A percentile compares a stretch with the other conserved stretches of the same genome.
Evolutionary conservation across 2,888 invertebrate genomes (phyloP).

Genomic region (Catocala fraxini): DNA sequence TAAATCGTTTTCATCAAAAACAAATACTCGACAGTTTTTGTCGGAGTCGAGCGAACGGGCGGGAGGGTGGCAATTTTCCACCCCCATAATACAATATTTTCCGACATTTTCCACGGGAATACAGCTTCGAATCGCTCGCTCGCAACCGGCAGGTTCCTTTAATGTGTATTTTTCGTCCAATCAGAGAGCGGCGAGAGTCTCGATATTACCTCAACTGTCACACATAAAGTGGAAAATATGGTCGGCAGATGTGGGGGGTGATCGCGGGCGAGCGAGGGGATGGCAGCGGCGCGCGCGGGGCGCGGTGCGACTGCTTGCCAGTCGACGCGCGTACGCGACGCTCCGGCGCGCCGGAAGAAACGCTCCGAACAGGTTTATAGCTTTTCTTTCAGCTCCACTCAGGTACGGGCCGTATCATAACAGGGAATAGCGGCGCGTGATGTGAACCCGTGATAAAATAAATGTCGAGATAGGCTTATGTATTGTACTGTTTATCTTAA

Average conservation of each 20-base stretch:
- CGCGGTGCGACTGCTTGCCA: slow-evolving; percentile 69
- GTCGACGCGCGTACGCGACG: slow-evolving; percentile 85
- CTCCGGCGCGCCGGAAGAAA: slow-evolving; percentile 85
- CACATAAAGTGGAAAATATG: slow-evolving; percentile 89
- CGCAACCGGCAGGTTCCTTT: slow-evolving; percentile 86
- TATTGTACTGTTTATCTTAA: slow-evolving; percentile 88
- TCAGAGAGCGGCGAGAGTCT: slow-evolving; percentile 87
- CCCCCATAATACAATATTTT: slow-evolving; percentile 88
- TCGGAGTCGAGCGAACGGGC: slow-evolving; percentile 86
- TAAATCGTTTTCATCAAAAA: slow-evolving; percentile 88
- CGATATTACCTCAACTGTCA: slow-evolving; percentile 89
- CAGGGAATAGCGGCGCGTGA: slow-evolving; percentile 87
- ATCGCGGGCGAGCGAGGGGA: slow-evolving; percentile 49
- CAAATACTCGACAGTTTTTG: slow-evolving; percentile 89
- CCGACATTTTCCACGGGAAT: slow-evolving; percentile 88
- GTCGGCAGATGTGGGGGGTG: slow-evolving; percentile 85
- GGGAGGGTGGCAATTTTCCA: slow-evolving; percentile 87
- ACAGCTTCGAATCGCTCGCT: slow-evolving; percentile 88
- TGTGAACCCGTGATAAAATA: slow-evolving; percentile 88
- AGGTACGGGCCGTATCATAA: slow-evolving; percentile 88
- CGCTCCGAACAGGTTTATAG: slow-evolving; percentile 87
- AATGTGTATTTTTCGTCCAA: slow-evolving; percentile 89
- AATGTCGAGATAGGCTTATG: slow-evolving; percentile 88
- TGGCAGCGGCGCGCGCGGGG: slow-evolving; percentile 51
- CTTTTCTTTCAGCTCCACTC: slow-evolving; percentile 88